phyloP scores from a whole-genome alignment of 92 coral and sea anemone species.

The Paramuricea clavata region DNA sequence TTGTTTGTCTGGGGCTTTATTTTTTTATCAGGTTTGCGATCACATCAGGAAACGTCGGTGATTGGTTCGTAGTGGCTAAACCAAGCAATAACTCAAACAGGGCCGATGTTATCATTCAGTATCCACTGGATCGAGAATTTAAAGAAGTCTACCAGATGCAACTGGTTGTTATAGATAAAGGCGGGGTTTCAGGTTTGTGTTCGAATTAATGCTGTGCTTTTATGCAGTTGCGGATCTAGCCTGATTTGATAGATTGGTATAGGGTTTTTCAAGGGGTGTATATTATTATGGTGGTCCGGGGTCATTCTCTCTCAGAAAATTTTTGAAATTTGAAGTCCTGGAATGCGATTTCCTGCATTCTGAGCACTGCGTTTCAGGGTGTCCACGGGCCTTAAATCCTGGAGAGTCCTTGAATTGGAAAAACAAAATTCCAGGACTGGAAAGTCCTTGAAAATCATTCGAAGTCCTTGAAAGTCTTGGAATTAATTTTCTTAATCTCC shows the following conservation, averaged over 20 bases:
- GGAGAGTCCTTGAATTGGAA: too few relatives aligned
- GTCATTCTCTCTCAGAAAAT: too few relatives aligned
- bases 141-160: slow-evolving; percentile 19
- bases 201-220: background rate
- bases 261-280: too few relatives aligned
- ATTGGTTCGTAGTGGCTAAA: slow-evolving; percentile 32
- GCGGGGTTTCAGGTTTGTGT: background rate
- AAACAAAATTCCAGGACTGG: background rate
- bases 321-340: too few relatives aligned
- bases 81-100: background rate
- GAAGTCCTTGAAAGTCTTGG: too few relatives aligned
- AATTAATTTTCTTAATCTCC: too few relatives aligned
- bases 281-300: too few relatives aligned
- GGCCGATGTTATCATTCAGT: background rate
- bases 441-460: too few relatives aligned
- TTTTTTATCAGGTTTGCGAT: background rate
- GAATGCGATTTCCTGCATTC: too few relatives aligned
- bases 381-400: too few relatives aligned
- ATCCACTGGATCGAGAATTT: slow-evolving; percentile 47
- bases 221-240: background rate
- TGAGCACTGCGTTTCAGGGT: too few relatives aligned
- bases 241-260: background rate
- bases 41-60: slow-evolving; percentile 14
- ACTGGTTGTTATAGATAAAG: background rate
- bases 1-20: background rate